These are phyloP conservation scores for Tangara arthus DNA, from an alignment of 2,797 vertebrate species.

Conservation along the genomic window DNA sequence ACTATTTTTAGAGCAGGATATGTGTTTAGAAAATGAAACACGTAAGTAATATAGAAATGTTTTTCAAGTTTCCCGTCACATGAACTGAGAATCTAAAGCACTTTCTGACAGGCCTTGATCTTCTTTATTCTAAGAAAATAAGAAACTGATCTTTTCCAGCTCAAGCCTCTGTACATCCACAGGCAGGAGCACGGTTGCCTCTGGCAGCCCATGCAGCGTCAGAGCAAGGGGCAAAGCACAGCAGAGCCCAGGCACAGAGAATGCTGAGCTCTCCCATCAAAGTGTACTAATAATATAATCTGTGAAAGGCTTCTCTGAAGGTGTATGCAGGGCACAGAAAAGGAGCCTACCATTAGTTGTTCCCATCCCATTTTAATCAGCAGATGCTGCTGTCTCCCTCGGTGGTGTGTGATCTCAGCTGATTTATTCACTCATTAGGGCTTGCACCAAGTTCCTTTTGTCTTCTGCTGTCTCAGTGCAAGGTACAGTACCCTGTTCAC, in stretches of 20 bases:
- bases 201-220: not conserved
- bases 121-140: not conserved
- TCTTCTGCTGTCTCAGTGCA: not conserved
- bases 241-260: not conserved
- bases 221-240: not conserved
- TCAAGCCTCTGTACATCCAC: fast-evolving
- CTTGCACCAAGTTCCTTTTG: not conserved
- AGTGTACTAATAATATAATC: not conserved
- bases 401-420: not conserved
- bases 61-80: not conserved
- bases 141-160: not conserved
- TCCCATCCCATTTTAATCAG: not conserved
- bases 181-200: fast-evolving
- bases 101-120: not conserved
- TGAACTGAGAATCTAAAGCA: not conserved
- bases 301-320: not conserved
- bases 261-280: not conserved
- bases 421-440: not conserved
- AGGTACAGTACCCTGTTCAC: not conserved
- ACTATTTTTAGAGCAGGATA: not conserved
- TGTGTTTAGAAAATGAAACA: not conserved
- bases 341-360: not conserved
- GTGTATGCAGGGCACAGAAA: not conserved
- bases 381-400: not conserved
- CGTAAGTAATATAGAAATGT: fast-evolving